Evolutionary conservation across 2,888 invertebrate species (phyloP).

Genomic region (Tetramorium bicarinatum): DNA sequence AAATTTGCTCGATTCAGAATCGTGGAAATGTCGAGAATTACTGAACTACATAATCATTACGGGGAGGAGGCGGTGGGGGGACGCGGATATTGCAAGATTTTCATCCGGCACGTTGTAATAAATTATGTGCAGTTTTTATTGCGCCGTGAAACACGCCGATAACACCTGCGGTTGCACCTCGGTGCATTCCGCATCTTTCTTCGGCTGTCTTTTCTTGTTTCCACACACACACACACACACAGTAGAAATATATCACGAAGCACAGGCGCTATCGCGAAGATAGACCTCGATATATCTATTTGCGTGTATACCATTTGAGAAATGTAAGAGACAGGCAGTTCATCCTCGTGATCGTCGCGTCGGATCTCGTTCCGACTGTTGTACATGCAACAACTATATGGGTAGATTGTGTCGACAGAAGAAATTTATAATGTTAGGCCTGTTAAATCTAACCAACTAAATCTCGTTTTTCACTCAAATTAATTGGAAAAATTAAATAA

Average conservation of each 20-base stretch:
- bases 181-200: constrained; percentile 11
- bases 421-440: neutral
- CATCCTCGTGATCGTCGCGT: neutral
- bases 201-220: constrained; percentile 13
- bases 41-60: constrained; percentile 1
- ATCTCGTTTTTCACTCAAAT: neutral
- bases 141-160: constrained; percentile 5
- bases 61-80: too few species aligned
- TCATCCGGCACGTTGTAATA: constrained; percentile 6
- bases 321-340: constrained; percentile 1
- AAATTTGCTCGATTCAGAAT: neutral
- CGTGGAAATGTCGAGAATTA: neutral
- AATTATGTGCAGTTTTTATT: constrained; percentile 38
- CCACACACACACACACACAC: neutral
- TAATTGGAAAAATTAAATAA: too few species aligned
- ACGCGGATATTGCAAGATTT: neutral
- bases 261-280: constrained; percentile 12
- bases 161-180: constrained; percentile 24
- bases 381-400: neutral
- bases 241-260: constrained; percentile 31
- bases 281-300: constrained; percentile 26
- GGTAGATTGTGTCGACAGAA: neutral
- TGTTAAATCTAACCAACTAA: neutral
- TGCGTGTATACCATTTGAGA: neutral
- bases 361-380: neutral